Evolutionary conservation across 1,140 invertebrate species (phyloP).

Genomic region (Thereuonema tuberculata): DNA sequence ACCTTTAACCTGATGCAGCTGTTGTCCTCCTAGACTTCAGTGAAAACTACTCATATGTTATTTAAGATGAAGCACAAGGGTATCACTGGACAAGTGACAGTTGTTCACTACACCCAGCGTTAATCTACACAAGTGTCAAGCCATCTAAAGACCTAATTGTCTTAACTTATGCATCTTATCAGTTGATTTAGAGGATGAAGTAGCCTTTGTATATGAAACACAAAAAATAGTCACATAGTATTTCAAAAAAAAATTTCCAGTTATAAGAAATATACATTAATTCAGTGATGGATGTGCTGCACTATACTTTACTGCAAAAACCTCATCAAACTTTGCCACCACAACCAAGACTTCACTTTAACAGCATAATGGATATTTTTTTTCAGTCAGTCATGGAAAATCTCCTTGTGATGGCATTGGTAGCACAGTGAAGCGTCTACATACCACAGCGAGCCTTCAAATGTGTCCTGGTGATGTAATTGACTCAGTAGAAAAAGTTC

Average conservation of each 20-base stretch:
- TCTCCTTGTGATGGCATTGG: background rate
- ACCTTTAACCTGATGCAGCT: background rate
- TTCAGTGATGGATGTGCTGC: background rate
- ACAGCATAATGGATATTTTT: background rate
- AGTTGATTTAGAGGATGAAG: background rate
- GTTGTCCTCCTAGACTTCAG: background rate
- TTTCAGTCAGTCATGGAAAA: background rate
- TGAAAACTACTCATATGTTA: too few species aligned
- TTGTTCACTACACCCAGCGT: background rate
- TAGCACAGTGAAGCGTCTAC: background rate
- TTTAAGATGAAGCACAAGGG: background rate
- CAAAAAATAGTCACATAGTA: background rate
- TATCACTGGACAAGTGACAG: background rate
- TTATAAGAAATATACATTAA: background rate
- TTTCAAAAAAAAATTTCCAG: background rate
- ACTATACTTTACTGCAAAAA: background rate
- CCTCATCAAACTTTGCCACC: background rate
- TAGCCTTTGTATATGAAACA: background rate
- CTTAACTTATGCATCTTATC: background rate
- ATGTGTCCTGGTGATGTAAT: background rate
- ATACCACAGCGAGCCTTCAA: background rate
- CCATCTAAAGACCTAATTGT: background rate
- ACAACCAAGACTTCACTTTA: background rate
- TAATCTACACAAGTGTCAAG: background rate
- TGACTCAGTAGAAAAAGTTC: background rate